Evolutionary conservation across 2,797 vertebrate genomes (phyloP).

Genomic region (Pogoniulus pusillus): DNA sequence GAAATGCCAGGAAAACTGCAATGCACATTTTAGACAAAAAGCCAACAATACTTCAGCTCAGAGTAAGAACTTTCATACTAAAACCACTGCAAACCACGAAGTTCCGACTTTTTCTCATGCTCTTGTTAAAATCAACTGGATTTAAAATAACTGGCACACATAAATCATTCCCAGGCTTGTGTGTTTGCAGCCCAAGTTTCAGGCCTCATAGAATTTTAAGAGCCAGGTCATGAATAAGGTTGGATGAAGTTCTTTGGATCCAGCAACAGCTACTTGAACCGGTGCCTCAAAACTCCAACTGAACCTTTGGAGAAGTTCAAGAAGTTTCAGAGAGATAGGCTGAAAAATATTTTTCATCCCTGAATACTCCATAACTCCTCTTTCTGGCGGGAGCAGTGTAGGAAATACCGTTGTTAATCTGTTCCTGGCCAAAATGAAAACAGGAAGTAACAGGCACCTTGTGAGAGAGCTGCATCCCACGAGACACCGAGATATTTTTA

Average conservation of each 20-base stretch:
- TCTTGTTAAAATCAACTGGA: conserved; percentile 32
- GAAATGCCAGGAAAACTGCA: conserved; percentile 23
- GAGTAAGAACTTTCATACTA: conserved; percentile 31
- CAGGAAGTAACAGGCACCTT: conserved; percentile 26
- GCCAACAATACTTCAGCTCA: conserved; percentile 28
- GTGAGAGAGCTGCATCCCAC: background rate
- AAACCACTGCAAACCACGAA: conserved; percentile 56
- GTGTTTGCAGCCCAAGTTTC: conserved; percentile 1
- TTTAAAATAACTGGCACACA: conserved; percentile 26
- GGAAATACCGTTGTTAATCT: conserved; percentile 35
- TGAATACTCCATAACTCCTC: conserved; percentile 7
- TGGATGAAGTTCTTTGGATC: conserved; percentile 28
- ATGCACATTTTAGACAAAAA: conserved; percentile 21
- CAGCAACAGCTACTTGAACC: conserved; percentile 32
- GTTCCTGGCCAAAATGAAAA: conserved; percentile 30
- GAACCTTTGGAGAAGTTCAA: conserved; percentile 30
- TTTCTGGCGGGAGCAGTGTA: background rate
- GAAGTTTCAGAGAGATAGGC: conserved; percentile 1
- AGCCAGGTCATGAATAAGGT: background rate
- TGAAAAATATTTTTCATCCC: conserved; percentile 24
- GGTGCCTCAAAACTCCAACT: background rate
- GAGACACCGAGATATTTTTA: background rate
- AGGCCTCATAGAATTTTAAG: background rate
- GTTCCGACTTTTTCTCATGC: conserved; percentile 20
- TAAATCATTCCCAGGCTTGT: conserved; percentile 12